phyloP scores from a whole-genome alignment of 2,113 vertebrate species.

The Grammomys surdaster region DNA sequence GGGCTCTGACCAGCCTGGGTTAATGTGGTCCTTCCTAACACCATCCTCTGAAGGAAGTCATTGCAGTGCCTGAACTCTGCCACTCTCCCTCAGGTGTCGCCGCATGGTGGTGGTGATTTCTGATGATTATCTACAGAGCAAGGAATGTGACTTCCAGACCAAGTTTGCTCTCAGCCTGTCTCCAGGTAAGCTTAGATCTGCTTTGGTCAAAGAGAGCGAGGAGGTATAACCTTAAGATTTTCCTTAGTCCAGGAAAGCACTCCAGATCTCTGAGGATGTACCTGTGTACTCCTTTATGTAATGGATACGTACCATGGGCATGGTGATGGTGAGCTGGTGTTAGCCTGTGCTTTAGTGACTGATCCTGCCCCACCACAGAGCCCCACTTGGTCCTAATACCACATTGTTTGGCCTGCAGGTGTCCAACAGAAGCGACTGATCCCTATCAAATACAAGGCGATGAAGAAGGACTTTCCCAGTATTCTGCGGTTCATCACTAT shows the following conservation, averaged over 20 bases:
- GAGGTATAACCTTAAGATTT: background rate
- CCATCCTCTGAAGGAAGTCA: background rate
- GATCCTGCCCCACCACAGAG: background rate
- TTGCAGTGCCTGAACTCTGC: background rate
- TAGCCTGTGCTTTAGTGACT: background rate
- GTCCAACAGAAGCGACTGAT: constrained; percentile 95
- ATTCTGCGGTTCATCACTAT: constrained; percentile 96
- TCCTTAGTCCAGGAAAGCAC: background rate
- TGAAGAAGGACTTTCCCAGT: constrained; percentile 95
- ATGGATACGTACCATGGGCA: background rate
- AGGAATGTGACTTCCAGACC: constrained; percentile 98
- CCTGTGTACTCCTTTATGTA: background rate
- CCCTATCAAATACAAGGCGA: constrained; percentile 95
- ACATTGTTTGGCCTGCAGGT: constrained; percentile 84
- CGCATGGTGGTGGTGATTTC: constrained; percentile 97
- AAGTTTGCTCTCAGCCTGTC: constrained; percentile 98
- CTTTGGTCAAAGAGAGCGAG: background rate
- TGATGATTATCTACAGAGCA: constrained; percentile 96
- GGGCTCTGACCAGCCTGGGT: background rate
- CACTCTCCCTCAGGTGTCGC: constrained; percentile 86
- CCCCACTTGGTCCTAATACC: background rate
- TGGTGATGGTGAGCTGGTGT: background rate
- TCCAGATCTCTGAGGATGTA: background rate
- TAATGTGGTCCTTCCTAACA: background rate
- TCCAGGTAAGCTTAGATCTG: constrained; percentile 89